Evolutionary conservation across 53 echinoderm and acorn worm genomes (phyloP).

Genomic region (Paracentrotus lividus): DNA sequence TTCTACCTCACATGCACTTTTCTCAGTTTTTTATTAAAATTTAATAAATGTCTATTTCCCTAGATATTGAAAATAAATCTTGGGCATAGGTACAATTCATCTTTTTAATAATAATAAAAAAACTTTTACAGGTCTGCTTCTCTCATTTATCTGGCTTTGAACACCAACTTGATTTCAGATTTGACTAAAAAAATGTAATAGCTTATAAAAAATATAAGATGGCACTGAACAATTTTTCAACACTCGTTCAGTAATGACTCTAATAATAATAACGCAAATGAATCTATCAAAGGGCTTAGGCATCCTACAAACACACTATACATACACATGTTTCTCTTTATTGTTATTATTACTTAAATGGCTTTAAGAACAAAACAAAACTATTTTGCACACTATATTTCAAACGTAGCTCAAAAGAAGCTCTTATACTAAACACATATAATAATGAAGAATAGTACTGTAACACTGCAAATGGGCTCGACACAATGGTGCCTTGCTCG

Average conservation of each 20-base stretch:
- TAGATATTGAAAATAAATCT: too few species aligned
- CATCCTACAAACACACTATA: conserved; percentile 46
- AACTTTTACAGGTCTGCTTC: too few species aligned
- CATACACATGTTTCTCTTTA: conserved; percentile 32
- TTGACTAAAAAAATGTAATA: too few species aligned
- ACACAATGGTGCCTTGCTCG: conserved; percentile 33
- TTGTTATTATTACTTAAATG: conserved; percentile 24
- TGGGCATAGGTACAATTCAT: too few species aligned
- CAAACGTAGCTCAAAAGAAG: conserved; percentile 48
- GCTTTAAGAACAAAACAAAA: conserved; percentile 50
- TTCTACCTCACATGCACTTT: too few species aligned
- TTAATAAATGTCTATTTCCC: too few species aligned
- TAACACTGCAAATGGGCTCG: conserved; percentile 71
- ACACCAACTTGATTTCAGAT: too few species aligned
- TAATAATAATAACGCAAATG: neutral
- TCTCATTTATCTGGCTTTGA: too few species aligned
- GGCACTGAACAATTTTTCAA: neutral
- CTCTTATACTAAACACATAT: conserved; percentile 44
- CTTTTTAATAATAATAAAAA: too few species aligned
- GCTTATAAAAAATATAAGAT: conserved; percentile 34
- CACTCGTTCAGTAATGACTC: neutral
- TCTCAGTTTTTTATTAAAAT: too few species aligned
- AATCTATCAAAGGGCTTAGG: neutral
- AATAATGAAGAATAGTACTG: conserved; percentile 68
- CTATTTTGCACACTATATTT: conserved; percentile 69